Evolutionary conservation across 2,113 vertebrate species (phyloP), one percentile per base, ranked within the genome.

Genomic region (Actenoides hombroni): DNA sequence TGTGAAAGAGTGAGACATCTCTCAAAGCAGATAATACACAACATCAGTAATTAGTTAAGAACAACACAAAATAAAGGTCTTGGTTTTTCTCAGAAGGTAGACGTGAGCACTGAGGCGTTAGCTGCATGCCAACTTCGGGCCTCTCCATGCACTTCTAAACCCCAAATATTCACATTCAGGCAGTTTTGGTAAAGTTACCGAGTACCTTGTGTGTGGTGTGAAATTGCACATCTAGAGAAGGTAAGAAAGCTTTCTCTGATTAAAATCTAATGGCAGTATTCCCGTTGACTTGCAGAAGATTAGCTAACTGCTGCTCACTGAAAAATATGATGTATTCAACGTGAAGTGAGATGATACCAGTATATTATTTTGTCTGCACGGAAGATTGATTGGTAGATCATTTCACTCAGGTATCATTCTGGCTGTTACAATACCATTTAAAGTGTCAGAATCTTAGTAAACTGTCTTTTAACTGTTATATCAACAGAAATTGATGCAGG

Each of bases 381-480:
- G 23, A 87, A 83, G 28, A 61, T 49, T 49, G 63, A 51, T 75
- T 8, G 18, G 49, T 44, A 56, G 33, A 59, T 84, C 21, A 5
- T 40, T 71, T 59, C 40, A 31, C 25, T 84, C 31, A 35, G 37
- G 5, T 11, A 2, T 8, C 26, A 9, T 28, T 35, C 53, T 26
- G 0, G 20, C 8, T 25, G 17, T 70, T 39, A 2, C 0, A 23
- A 23, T 23, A 3, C 7, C 31, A 31, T 16, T 42, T 9, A 0
- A 42, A 88, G 18, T 19, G 24, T 57, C 44, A 1, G 31, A 31
- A 35, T 48, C 54, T 64, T 69, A 56, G 23, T 11, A 12, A 86
- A 4, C 31, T 46, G 25, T 39, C 83, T 73, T 46, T 31, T 46
- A 85, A 11, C 39, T 46, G 51, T 42, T 82, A 8, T 1, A 5